A percentile compares a stretch with the other conserved stretches of the same genome.
phyloP scores from a whole-genome alignment of 2,888 invertebrate species.

The Eilema sororculum region DNA sequence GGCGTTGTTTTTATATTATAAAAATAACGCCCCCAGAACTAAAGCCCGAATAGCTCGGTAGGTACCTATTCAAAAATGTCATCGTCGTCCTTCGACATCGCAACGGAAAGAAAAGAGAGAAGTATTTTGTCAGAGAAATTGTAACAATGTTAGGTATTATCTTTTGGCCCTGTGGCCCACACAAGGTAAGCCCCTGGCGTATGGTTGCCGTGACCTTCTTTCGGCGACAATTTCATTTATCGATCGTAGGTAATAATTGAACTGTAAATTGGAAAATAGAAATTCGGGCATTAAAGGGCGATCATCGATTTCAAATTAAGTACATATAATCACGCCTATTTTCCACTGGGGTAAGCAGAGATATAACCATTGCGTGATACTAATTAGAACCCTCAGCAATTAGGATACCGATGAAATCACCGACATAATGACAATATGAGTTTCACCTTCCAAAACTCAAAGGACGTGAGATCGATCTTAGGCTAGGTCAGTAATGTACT shows the following conservation, averaged over 20 bases:
- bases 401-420: neutral
- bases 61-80: too few relatives aligned
- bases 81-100: rapidly evolving
- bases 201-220: neutral
- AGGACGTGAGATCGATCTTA: slow-evolving; percentile 10
- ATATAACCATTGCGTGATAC: neutral
- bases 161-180: neutral
- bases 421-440: neutral
- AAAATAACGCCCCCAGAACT: too few relatives aligned
- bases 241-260: neutral
- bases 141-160: neutral
- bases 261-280: neutral
- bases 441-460: neutral
- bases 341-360: too few relatives aligned
- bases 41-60: too few relatives aligned
- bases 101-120: neutral
- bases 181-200: neutral
- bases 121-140: neutral
- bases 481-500: slow-evolving; percentile 19
- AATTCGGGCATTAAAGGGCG: neutral
- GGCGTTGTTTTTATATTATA: too few relatives aligned
- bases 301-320: neutral
- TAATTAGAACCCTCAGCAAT: neutral
- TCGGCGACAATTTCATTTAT: neutral
- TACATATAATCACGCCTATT: too few relatives aligned